A percentile compares a stretch with the other conserved stretches of the same genome.
Conservation (phyloP, 2,888 invertebrate genomes). For the Rapana venosa region DNA sequence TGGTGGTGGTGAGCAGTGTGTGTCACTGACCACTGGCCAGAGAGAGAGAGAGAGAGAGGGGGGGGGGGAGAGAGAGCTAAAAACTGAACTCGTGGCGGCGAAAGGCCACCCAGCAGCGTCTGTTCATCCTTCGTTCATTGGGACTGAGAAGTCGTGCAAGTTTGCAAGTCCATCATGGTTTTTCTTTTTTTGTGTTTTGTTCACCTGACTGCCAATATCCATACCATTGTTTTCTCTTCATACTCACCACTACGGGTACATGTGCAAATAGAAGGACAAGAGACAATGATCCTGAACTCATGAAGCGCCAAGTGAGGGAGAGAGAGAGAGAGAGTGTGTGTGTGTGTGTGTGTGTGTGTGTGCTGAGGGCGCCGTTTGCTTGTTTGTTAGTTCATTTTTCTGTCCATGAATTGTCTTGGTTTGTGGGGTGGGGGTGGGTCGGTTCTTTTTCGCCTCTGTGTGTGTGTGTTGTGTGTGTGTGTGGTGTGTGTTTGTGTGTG, state of each 20-base stretch:
- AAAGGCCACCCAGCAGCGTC: too few species aligned
- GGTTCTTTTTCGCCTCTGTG: too few species aligned
- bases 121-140: background rate
- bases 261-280: conserved; percentile 31
- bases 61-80: background rate
- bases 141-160: background rate
- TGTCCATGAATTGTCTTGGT: background rate
- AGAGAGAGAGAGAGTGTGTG: background rate
- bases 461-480: too few species aligned
- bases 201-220: background rate
- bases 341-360: too few species aligned
- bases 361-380: too few species aligned
- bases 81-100: background rate
- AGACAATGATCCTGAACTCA: too few species aligned
- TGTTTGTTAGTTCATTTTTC: background rate
- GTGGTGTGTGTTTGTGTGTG: too few species aligned
- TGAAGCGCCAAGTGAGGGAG: background rate
- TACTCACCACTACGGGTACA: conserved; percentile 39
- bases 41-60: background rate
- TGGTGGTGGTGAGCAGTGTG: background rate
- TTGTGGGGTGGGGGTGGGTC: too few species aligned
- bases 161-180: background rate
- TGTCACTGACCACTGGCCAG: background rate
- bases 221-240: background rate
- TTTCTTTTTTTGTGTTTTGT: background rate